Base-by-base conservation (phyloP, 1,140 invertebrate species). In the Pachyrhynchus sulphureomaculatus region DNA sequence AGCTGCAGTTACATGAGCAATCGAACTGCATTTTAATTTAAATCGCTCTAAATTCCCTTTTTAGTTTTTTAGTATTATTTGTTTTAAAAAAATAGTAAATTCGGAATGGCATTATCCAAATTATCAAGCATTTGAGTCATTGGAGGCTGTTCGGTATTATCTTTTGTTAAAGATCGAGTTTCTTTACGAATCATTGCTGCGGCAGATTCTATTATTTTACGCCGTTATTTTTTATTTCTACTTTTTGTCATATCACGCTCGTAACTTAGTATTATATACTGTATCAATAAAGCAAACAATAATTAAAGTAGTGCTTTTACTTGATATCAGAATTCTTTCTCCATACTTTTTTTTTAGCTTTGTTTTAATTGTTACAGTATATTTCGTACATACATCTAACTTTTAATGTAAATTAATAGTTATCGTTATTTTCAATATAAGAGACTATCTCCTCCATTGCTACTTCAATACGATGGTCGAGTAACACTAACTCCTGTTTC, bases 1-100 rank as follows among this genome's bases (percentile, higher is more conserved):
- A 65, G 70, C 56, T 64, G 71, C 68, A 71, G 70, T 54, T 64
- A 78, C 75, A n/a, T 77, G 77, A 59, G 51, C 24, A 33, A 55
- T 55, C 1, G 42, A 76, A 73, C 41, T 69, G 26, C 58, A 78
- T 74, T 65, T 53, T 65, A 53, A 67, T 63, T 72, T 71, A 62
- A 71, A 71, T 67, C 71, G 65, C 64, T 73, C 66, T 51, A 65
- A 54, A 37, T 72, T 53, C 57, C 9, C 56, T 66, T 48, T 56
- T 68, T 61, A 67, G 56, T 71, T 67, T 63, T 72, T 74, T 62
- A 48, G 33, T 34, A 51, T 33, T 10, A 51, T 9, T 33, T 51
- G 23, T 36, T 51, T 20, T 9, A 33, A 33, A 0, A 54, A 32
- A 32, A 32, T 6, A 32, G n/a, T 18, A 2, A 6, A 6, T 32